Conservation (phyloP, 2,888 invertebrate species). For the Atethmia centrago region DNA sequence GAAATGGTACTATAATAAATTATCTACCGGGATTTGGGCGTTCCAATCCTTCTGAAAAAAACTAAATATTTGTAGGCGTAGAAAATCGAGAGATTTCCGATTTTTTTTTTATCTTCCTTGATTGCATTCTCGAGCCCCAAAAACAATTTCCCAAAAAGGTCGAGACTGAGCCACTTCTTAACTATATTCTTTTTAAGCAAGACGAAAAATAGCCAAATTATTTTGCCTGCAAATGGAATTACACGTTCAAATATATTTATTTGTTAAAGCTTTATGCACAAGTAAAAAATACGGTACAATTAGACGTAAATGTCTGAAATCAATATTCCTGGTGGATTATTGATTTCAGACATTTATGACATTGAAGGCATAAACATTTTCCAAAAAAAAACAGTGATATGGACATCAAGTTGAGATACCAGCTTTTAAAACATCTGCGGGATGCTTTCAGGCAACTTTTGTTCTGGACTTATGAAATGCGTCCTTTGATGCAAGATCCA, state of each 20-base stretch:
- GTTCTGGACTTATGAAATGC: slow-evolving; percentile 21
- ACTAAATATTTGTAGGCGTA: not conserved
- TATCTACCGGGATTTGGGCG: not conserved
- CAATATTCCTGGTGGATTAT: not conserved
- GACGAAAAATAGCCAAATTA: not conserved
- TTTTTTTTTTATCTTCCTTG: not conserved
- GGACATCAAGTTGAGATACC: too few relatives aligned
- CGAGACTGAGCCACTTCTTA: not conserved
- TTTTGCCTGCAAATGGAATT: not conserved
- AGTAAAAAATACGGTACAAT: not conserved
- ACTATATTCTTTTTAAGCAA: not conserved
- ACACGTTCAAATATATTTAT: not conserved
- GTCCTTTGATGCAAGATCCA: slow-evolving; percentile 63
- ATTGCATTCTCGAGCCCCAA: not conserved
- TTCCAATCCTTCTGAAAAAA: not conserved
- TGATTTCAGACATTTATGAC: too few relatives aligned
- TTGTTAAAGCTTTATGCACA: not conserved
- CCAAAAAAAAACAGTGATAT: not conserved
- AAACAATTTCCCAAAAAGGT: not conserved
- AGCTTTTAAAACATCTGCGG: not conserved
- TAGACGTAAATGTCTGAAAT: not conserved
- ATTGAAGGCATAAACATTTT: too few relatives aligned
- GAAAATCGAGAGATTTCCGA: not conserved
- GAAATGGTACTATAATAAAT: slow-evolving; percentile 1
- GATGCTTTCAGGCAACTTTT: slow-evolving; percentile 19